Base-by-base conservation (phyloP, 2,888 invertebrate species). In the Nomada flava region DNA sequence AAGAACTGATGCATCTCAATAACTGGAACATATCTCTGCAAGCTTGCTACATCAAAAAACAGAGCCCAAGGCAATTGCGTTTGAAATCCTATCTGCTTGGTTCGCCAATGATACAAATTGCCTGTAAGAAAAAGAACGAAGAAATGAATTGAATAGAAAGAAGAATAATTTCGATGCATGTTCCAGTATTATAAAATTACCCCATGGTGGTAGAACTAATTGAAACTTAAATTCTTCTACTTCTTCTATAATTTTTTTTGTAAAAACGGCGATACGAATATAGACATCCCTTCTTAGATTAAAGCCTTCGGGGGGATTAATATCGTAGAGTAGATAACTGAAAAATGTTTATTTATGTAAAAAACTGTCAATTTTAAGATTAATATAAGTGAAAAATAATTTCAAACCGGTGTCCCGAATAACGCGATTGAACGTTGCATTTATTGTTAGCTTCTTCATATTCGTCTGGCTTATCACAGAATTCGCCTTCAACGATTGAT, bases 281-380 rank as follows among this genome's bases (percentile, higher is more conserved):
- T 98, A 99, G 2, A 99, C 99, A 95, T 99, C 99, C 52, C 99
- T 95, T 20, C 99, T 95, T 82, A 99, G 95, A 94, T 99, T 99
- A 92, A 99, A 99, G 0, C 99, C 99, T 95, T 99, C 99, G 0
- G 97, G 97, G 2, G 96, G 97, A 94, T 99, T 99, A 0, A 99
- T 97, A 92, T 99, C 98, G 94, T 99, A 99, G 67, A 99, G 95
- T 73, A 99, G 94, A 91, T 96, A 98, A 90, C 97, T 97, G 82
- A 71, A 89, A 90, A 80, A 72, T 26, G 67, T 47, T 65, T 50
- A 63, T 64, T 63, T 62, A 59, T 73, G 10, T 69, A 65, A 55
- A 60, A 59, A 20, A 47, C 60, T 11, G 2, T 47, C n/a, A 10
- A 53, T 59, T 55, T 55, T 52, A 60, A 67, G 53, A 36, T 11